Conservation (phyloP, 2,113 vertebrate genomes). For the Corythoichthys intestinalis region DNA sequence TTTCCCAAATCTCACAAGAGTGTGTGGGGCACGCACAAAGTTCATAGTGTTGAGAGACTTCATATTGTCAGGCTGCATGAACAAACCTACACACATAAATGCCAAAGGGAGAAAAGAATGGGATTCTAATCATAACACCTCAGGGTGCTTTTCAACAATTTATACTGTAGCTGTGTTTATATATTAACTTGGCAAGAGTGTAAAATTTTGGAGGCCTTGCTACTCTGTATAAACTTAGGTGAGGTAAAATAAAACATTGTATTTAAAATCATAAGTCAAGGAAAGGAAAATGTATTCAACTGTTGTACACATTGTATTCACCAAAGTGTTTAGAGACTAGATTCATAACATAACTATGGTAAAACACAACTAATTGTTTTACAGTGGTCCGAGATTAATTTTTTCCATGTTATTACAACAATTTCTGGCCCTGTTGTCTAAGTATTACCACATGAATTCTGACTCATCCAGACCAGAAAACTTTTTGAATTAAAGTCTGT, state of each 20-base stretch:
- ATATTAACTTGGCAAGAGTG: not conserved
- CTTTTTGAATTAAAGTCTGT: not conserved
- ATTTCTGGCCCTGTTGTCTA: not conserved
- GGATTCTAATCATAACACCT: constrained; percentile 1
- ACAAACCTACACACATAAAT: not conserved
- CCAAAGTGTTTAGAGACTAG: not conserved
- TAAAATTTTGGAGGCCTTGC: not conserved
- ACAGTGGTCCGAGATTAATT: not conserved
- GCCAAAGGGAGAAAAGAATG: constrained; percentile 4
- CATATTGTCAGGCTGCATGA: not conserved
- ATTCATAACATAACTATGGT: not conserved
- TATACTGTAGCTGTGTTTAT: not conserved
- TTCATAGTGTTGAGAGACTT: not conserved
- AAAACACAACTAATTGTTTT: not conserved
- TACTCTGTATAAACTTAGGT: not conserved
- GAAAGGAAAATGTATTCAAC: not conserved
- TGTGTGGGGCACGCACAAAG: not conserved
- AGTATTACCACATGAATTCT: not conserved
- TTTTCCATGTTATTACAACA: not conserved
- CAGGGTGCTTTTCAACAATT: constrained; percentile 1
- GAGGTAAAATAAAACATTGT: not conserved
- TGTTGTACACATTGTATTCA: not conserved
- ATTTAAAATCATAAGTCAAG: not conserved
- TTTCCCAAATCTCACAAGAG: not conserved
- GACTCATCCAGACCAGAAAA: not conserved